These are phyloP conservation scores for Pseudococcus longispinus DNA, from an alignment of 2,888 invertebrate species.

Conservation along the genomic window DNA sequence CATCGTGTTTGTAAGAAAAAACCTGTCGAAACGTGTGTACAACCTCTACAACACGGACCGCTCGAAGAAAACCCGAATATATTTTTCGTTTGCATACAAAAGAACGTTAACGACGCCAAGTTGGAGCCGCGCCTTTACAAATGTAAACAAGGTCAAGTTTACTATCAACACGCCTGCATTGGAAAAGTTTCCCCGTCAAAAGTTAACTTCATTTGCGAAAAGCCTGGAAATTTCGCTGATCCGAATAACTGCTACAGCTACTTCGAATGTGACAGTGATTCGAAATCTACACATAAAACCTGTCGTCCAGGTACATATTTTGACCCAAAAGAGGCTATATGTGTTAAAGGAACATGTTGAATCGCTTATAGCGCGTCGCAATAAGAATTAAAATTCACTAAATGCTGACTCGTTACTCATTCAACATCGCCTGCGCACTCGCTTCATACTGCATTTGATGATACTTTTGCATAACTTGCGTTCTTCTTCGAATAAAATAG, in stretches of 20 bases:
- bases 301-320: conserved; percentile 41
- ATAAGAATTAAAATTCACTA: too few relatives aligned
- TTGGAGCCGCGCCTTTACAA: conserved; percentile 58
- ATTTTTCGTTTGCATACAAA: conserved; percentile 59
- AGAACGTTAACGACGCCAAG: not conserved
- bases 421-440: too few relatives aligned
- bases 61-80: conserved; percentile 59
- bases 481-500: too few relatives aligned
- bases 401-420: too few relatives aligned
- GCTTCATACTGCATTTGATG: too few relatives aligned
- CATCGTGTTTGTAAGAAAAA: conserved; percentile 57
- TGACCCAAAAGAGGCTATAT: not conserved
- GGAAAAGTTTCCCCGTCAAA: not conserved
- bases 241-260: conserved; percentile 38
- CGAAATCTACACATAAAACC: not conserved
- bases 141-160: conserved; percentile 58
- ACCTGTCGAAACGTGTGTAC: conserved; percentile 58
- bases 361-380: not conserved
- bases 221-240: conserved; percentile 49
- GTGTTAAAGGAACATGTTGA: conserved; percentile 3
- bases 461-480: too few relatives aligned
- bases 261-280: conserved; percentile 12
- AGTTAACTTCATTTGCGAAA: not conserved
- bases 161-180: not conserved
- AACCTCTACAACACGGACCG: conserved; percentile 57